Percentiles rank a stretch among this genome's conserved stretches.
Conservation (phyloP, 2,113 vertebrate genomes). For the Melanerpes formicivorus region DNA sequence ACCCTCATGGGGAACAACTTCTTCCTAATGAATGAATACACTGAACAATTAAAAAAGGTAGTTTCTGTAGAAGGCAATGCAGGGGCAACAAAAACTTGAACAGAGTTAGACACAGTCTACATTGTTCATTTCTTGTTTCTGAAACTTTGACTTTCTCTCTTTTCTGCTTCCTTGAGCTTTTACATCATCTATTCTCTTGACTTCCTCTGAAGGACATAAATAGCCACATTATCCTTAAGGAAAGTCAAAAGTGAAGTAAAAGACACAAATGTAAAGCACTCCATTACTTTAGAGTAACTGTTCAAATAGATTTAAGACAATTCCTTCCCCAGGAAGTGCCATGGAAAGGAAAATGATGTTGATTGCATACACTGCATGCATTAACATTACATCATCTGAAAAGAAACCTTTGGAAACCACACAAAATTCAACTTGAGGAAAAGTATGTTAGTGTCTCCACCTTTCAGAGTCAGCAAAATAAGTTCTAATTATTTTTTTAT, state of each 20-base stretch:
- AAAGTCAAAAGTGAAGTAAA: not conserved
- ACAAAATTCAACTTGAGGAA: not conserved
- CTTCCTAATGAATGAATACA: not conserved
- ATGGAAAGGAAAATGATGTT: not conserved
- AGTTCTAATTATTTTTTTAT: not conserved
- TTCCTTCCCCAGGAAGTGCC: not conserved
- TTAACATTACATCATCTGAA: not conserved
- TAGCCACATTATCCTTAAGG: not conserved
- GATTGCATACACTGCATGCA: not conserved
- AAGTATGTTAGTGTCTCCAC: fast-evolving
- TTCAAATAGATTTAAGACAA: not conserved
- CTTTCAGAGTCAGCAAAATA: not conserved
- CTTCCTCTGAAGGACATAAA: not conserved
- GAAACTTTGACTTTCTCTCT: not conserved
- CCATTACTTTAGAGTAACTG: not conserved
- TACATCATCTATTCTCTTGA: too few species aligned
- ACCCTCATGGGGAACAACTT: too few species aligned
- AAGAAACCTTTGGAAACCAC: not conserved
- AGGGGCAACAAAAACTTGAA: not conserved
- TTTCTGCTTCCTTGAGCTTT: not conserved
- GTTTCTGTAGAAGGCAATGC: not conserved
- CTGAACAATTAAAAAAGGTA: too few species aligned
- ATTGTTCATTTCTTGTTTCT: not conserved
- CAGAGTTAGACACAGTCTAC: not conserved
- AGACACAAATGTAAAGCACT: not conserved